phyloP scores from a whole-genome alignment of 1,140 invertebrate genomes.

The Artemia franciscana region DNA sequence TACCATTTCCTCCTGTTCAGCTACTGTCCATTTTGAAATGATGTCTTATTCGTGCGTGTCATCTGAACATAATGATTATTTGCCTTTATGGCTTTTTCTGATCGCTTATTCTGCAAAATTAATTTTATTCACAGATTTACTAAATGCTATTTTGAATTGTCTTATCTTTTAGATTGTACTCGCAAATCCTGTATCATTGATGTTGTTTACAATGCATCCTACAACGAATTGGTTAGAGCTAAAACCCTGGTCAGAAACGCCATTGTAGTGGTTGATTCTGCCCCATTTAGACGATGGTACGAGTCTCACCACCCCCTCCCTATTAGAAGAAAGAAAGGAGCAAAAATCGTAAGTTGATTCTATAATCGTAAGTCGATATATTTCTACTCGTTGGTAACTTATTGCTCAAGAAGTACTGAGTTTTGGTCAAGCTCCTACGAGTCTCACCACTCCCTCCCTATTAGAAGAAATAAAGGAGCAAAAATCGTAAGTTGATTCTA shows the following conservation, averaged over 20 bases:
- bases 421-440: too few relatives aligned
- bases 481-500: too few relatives aligned
- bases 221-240: slow-evolving; percentile 94
- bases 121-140: too few relatives aligned
- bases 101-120: too few relatives aligned
- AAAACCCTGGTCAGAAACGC: slow-evolving; percentile 97
- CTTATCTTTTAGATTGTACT: slow-evolving; percentile 34
- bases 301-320: slow-evolving; percentile 85
- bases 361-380: too few relatives aligned
- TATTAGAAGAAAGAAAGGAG: slow-evolving; percentile 83
- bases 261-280: slow-evolving; percentile 91
- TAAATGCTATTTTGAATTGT: too few relatives aligned
- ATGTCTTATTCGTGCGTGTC: slow-evolving; percentile 9
- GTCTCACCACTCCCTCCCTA: too few relatives aligned
- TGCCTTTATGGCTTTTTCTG: neutral
- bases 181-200: slow-evolving; percentile 96
- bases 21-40: too few relatives aligned
- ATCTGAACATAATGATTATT: slow-evolving; percentile 3
- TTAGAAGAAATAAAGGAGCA: too few relatives aligned
- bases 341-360: slow-evolving; percentile 74
- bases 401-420: too few relatives aligned
- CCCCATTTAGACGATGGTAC: slow-evolving; percentile 97
- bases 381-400: too few relatives aligned
- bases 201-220: slow-evolving; percentile 97
- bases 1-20: too few relatives aligned